These are phyloP conservation scores for Maniola jurtina DNA, from an alignment of 1,140 invertebrate species.

Conservation along the genomic window DNA sequence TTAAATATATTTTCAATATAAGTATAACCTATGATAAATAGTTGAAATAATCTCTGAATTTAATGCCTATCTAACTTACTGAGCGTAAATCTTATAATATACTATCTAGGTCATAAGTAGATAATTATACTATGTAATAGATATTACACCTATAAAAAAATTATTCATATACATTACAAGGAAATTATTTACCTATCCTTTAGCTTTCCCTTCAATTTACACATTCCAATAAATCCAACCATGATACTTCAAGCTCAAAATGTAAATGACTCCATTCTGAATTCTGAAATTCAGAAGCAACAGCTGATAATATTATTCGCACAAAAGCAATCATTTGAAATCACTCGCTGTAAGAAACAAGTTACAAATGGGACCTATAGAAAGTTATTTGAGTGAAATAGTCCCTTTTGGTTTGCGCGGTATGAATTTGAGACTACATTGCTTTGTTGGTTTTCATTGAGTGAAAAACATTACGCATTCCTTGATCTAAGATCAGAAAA, in stretches of 20 bases:
- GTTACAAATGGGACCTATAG: background rate
- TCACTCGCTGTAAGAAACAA: conserved; percentile 2
- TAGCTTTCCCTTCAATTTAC: background rate
- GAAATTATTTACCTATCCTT: no score
- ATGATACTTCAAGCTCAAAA: background rate
- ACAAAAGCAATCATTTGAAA: conserved; percentile 1
- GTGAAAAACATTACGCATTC: background rate
- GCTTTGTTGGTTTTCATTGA: background rate
- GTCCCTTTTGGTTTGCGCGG: background rate
- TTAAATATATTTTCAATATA: no score
- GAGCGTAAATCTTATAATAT: no score
- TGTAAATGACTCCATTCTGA: background rate
- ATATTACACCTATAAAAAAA: no score
- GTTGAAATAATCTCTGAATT: no score
- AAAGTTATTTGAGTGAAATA: background rate
- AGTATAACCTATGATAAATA: no score
- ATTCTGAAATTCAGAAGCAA: background rate
- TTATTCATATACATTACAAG: no score
- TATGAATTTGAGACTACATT: background rate
- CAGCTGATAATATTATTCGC: background rate
- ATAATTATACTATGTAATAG: no score
- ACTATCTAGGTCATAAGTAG: no score
- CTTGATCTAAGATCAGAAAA: background rate
- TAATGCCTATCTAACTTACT: no score
- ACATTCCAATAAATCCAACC: background rate